Evolutionary conservation across 2,888 invertebrate species (phyloP).

Genomic region (Eutolmus rufibarbis): DNA sequence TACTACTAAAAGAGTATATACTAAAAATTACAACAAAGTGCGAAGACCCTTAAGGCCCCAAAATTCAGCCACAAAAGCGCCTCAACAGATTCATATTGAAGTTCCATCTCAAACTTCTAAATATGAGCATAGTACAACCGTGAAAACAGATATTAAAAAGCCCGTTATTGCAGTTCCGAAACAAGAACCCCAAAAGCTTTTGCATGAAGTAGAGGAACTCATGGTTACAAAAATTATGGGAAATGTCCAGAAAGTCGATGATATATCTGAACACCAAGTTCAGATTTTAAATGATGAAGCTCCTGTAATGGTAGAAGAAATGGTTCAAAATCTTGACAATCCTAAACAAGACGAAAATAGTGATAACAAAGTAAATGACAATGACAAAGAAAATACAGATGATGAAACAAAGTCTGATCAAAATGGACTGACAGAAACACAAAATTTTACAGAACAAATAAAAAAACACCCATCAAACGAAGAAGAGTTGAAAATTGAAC

Average conservation of each 20-base stretch:
- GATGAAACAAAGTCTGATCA: not conserved
- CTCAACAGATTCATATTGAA: not conserved
- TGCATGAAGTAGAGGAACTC: not conserved
- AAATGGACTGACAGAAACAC: not conserved
- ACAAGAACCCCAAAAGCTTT: not conserved
- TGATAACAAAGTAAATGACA: not conserved
- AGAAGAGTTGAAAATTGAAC: not conserved
- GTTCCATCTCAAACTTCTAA: not conserved
- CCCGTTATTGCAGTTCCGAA: not conserved
- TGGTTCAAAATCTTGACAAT: not conserved
- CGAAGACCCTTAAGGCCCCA: constrained; percentile 54
- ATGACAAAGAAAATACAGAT: not conserved
- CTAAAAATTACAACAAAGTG: constrained; percentile 52
- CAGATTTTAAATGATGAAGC: not conserved
- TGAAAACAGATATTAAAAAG: constrained; percentile 31
- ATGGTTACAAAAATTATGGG: not conserved
- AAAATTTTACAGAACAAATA: not conserved
- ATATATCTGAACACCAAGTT: not conserved
- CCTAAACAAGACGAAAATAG: not conserved
- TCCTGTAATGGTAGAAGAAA: not conserved
- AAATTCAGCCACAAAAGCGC: constrained; percentile 54
- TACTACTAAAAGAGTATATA: constrained; percentile 49
- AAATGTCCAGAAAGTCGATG: not conserved
- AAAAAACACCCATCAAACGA: not conserved
- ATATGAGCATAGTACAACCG: not conserved